A percentile compares a stretch with the other conserved stretches of the same genome.
phyloP scores from a whole-genome alignment of 2,113 vertebrate genomes.

The Carollia perspicillata region DNA sequence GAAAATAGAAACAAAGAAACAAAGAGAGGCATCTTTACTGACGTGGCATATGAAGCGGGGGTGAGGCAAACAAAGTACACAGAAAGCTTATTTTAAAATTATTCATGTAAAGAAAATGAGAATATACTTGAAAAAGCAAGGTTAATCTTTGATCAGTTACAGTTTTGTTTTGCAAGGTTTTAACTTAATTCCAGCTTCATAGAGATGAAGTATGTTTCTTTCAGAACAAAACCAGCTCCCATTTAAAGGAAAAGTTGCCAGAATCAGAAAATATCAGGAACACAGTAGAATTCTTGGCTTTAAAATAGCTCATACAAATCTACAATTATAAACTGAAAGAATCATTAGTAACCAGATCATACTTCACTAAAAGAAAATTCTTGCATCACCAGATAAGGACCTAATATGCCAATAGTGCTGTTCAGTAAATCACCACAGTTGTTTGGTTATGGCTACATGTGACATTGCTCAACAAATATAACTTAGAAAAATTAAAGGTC shows the following conservation, averaged over 20 bases:
- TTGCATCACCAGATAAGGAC: neutral
- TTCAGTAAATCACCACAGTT: neutral
- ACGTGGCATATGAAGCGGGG: neutral
- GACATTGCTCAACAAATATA: neutral
- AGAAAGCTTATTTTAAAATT: neutral
- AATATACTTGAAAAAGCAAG: neutral
- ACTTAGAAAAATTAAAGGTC: conserved; percentile 5
- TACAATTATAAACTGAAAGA: conserved; percentile 30
- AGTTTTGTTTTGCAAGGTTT: conserved; percentile 11
- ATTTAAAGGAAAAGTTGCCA: neutral
- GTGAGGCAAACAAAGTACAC: neutral
- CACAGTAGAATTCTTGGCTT: conserved; percentile 16
- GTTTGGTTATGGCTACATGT: neutral
- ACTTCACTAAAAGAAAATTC: conserved; percentile 27
- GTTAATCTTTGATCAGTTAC: neutral
- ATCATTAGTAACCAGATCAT: neutral
- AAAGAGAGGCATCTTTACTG: conserved; percentile 40
- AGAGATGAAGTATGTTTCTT: neutral
- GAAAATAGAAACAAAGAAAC: conserved; percentile 48
- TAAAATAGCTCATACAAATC: conserved; percentile 19
- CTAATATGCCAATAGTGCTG: neutral
- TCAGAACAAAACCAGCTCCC: neutral
- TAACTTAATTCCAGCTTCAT: neutral
- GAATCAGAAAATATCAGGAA: neutral
- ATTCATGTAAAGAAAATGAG: neutral